Evolutionary conservation across 2,888 invertebrate genomes (phyloP), one percentile per base, ranked within the genome.

Genomic region (Thereva nobilitata): DNA sequence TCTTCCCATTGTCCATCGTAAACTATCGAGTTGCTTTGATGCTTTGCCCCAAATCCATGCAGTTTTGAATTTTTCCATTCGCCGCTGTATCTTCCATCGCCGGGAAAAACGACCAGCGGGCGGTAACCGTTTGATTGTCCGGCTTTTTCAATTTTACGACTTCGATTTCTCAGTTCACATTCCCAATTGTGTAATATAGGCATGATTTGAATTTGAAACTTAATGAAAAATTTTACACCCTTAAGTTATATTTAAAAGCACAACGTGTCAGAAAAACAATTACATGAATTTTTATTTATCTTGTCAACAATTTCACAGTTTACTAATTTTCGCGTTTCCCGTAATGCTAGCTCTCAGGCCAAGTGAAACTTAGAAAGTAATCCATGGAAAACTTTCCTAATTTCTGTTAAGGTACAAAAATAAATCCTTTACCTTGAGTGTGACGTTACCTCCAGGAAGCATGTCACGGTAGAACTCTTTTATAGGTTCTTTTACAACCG

Each of bases 1-100:
- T 73, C 50, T 8, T 41, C 45, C 80, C 80, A 80, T 23, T 75
- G 71, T 0, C 80, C 81, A 69, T 78, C 77, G 49, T 80, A 80
- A 44, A 77, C 72, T 3, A 79, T 72, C 8, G 75, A 73, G 52
- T 69, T 67, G 7, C 3, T 42, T 34, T 66, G 57, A 49, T 64
- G 41, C 40, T 49, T 61, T 23, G 49, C 47, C n/a, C 81, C 81
- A 68, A 72, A 78, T 3, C 74, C 74, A 34, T 78, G 72, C 7
- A 73, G 72, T 64, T 75, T 69, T 47, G 75, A 77, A 5, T 73
- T 71, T 6, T 71, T 45, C 75, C 76, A 79, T 53, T 74, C 73
- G 4, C 80, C 80, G 5, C 69, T 70, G 55, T 79, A 80, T 34
- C 61, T 71, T 9, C 77, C 77, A 4, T 76, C 75, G 4, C 67